Percentiles rank a stretch among this genome's conserved stretches.
These are phyloP conservation scores for Amphipyra tragopoginis DNA, from an alignment of 2,888 invertebrate species.

Conservation along the genomic window DNA sequence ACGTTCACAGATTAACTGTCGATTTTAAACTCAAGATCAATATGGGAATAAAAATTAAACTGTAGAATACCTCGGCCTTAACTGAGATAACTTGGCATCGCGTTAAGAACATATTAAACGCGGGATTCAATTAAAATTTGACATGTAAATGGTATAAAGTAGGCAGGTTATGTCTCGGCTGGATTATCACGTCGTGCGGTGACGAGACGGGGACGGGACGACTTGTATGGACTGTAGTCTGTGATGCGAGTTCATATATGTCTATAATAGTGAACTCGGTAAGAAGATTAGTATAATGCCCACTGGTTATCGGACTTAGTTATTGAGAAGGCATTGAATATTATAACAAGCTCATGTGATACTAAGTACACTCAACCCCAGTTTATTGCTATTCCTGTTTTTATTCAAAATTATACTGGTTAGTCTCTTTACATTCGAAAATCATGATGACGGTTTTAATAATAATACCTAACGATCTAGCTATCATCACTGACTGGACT, in stretches of 20 bases:
- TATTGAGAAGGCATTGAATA: not conserved
- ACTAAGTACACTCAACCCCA: too few relatives aligned
- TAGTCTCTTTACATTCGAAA: too few relatives aligned
- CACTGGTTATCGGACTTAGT: not conserved
- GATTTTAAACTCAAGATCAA: conserved; percentile 39
- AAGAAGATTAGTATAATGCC: not conserved
- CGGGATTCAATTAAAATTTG: conserved; percentile 82
- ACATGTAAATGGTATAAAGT: conserved; percentile 76
- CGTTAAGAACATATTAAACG: conserved; percentile 78
- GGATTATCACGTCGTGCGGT: conserved; percentile 54
- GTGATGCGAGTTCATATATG: conserved; percentile 22
- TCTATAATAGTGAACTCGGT: conserved; percentile 5
- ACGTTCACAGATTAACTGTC: conserved; percentile 27
- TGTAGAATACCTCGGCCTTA: conserved; percentile 39
- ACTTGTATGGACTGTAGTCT: conserved; percentile 6
- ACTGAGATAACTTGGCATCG: conserved; percentile 51
- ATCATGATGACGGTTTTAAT: too few relatives aligned
- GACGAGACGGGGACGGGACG: conserved; percentile 18
- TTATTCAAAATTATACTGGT: too few relatives aligned
- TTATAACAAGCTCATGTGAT: too few relatives aligned
- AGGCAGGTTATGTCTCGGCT: conserved; percentile 51
- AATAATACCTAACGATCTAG: too few relatives aligned
- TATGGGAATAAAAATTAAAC: conserved; percentile 35
- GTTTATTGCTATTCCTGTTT: too few relatives aligned
- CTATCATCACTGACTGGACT: too few relatives aligned